Conservation (phyloP, 2,888 invertebrate genomes). For the Prenolepis imparis region DNA sequence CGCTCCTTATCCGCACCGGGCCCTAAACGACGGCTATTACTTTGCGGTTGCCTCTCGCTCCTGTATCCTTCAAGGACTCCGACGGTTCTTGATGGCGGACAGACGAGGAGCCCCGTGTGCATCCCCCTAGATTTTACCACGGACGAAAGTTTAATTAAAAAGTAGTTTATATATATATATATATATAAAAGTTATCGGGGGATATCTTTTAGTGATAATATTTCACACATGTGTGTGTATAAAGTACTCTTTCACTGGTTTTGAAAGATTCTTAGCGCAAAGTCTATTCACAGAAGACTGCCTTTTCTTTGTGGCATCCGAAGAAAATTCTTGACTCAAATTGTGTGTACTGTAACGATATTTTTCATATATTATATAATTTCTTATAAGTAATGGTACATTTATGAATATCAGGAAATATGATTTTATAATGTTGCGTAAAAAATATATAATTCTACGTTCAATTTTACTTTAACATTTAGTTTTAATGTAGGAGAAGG, state of each 20-base stretch:
- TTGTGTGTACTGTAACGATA: not conserved
- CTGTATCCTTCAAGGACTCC: conserved; percentile 35
- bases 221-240: not conserved
- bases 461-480: not conserved
- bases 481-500: not conserved
- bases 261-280: not conserved
- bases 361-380: too few relatives aligned
- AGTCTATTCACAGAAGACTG: not conserved
- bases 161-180: too few relatives aligned
- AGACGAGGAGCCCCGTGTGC: not conserved
- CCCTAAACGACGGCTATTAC: conserved; percentile 73
- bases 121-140: conserved; percentile 1
- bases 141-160: conserved; percentile 27
- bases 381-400: too few relatives aligned
- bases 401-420: not conserved
- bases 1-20: conserved; percentile 53
- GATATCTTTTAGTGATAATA: not conserved
- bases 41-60: conserved; percentile 67
- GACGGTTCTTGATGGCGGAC: conserved; percentile 2
- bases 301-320: not conserved
- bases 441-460: conserved; percentile 2
- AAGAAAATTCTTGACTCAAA: not conserved
- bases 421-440: not conserved
- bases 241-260: not conserved
- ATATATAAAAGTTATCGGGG: not conserved